A percentile compares a stretch with the other conserved stretches of the same genome.
Evolutionary conservation across 2,113 vertebrate species (phyloP).

Genomic region (Boleophthalmus pectinirostris): DNA sequence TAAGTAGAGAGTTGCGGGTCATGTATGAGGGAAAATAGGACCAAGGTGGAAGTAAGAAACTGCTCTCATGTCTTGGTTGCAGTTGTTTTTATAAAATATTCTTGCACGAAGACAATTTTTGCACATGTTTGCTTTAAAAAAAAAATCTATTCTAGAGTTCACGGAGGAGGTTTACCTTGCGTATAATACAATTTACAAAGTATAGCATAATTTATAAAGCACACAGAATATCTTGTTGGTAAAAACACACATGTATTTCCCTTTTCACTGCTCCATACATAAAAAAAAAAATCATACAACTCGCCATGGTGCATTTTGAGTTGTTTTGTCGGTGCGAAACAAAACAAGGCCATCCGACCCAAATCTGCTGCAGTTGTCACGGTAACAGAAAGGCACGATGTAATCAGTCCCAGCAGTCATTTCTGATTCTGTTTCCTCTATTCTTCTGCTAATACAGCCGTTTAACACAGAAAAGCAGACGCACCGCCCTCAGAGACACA

Average conservation of each 20-base stretch:
- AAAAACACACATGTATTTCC: neutral
- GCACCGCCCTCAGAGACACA: neutral
- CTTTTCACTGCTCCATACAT: neutral
- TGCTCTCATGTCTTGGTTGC: too few relatives aligned
- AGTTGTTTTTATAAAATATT: too few relatives aligned
- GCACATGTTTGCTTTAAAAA: too few relatives aligned
- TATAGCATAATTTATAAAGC: too few relatives aligned
- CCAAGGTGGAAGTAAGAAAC: too few relatives aligned
- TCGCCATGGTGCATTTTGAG: neutral
- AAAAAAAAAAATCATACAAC: neutral
- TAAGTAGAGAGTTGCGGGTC: too few relatives aligned
- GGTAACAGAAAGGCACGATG: neutral
- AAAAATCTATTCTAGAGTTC: too few relatives aligned
- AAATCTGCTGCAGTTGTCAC: conserved; percentile 10
- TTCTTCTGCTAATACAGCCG: neutral
- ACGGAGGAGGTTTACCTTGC: too few relatives aligned
- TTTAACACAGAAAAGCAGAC: neutral
- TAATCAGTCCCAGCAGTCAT: conserved; percentile 8
- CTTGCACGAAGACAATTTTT: too few relatives aligned
- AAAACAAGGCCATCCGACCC: conserved; percentile 6
- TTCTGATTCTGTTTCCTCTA: conserved; percentile 1
- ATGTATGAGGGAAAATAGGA: too few relatives aligned
- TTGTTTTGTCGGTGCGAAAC: neutral
- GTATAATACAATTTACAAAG: too few relatives aligned
- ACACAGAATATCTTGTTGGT: neutral